These are phyloP conservation scores for Noturus placidus DNA, from an alignment of 2,113 vertebrate genomes.

Conservation along the genomic window DNA sequence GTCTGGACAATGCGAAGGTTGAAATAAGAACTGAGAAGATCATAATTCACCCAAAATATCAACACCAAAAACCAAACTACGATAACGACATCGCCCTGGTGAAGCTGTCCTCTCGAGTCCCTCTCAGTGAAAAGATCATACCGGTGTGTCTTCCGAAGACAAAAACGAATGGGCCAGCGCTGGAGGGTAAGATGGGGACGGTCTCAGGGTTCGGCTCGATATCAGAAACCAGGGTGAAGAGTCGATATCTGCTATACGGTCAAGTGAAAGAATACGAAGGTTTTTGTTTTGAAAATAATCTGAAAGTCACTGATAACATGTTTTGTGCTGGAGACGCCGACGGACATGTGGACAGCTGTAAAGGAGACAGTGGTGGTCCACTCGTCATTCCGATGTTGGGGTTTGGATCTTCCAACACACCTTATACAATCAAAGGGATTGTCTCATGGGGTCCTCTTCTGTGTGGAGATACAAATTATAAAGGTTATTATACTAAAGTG, in stretches of 20 bases:
- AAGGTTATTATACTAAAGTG: conserved; percentile 87
- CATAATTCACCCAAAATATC: conserved; percentile 80
- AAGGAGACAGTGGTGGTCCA: conserved; percentile 83
- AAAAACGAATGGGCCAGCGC: conserved; percentile 42
- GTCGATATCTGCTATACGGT: conserved; percentile 67
- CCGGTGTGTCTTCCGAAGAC: conserved; percentile 85
- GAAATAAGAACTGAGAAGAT: conserved; percentile 63
- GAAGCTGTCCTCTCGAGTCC: conserved; percentile 74
- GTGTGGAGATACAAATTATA: conserved; percentile 67
- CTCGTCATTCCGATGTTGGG: conserved; percentile 66
- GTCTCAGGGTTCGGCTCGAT: conserved; percentile 86
- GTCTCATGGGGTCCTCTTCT: conserved; percentile 82
- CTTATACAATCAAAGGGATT: conserved; percentile 72
- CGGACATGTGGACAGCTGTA: conserved; percentile 76
- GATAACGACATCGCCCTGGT: conserved; percentile 88
- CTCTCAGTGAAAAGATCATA: conserved; percentile 71
- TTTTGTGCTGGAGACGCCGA: conserved; percentile 80
- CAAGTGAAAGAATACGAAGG: conserved; percentile 58
- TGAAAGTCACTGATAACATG: conserved; percentile 82
- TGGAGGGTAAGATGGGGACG: conserved; percentile 64
- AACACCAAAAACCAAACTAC: conserved; percentile 53
- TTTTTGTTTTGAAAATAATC: conserved; percentile 36
- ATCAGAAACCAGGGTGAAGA: conserved; percentile 16
- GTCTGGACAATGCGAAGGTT: not conserved
- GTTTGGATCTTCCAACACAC: not conserved